Base-by-base conservation (phyloP, 2,113 vertebrate genomes). In the Megaleporinus macrocephalus region DNA sequence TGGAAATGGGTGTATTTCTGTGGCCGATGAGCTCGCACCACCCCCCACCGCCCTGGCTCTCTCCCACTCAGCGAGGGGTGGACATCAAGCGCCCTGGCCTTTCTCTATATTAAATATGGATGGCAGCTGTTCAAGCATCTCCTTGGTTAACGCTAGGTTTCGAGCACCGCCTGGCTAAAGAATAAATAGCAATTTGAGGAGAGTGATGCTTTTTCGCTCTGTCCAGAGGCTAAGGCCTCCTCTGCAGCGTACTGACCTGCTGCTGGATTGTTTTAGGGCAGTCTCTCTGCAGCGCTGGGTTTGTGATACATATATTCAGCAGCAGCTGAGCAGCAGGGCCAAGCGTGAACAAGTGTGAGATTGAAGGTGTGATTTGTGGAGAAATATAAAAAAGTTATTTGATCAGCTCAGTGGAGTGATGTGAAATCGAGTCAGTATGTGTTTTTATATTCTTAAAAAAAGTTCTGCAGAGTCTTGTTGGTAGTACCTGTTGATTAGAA, bases 51-150 rank as follows among this genome's bases (percentile, higher is more conserved):
- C 33, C 49, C 33, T 53, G 61, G 4, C n/a, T 24, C 27, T n/a
- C 72, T 55, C 16, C 27, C 63, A 69, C 70, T 70, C 29, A 27
- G 53, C 20, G 36, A 29, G 15, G 26, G 16, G 53, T 16, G 69
- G 63, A 33, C 47, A 68, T 26, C 20, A 47, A 57, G 70, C 26
- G 49, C 36, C 30, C 41, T 62, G 78, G 26, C 41, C 66, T 81
- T 71, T 80, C 47, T 36, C 20, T 33, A 4, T 53, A 80, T 84
- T 49, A 84, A 84, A 76, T 72, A 72, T 77, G 47, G 61, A 76
- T 74, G 75, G 66, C 15, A 36, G 44, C 51, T 22, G 49, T n/a
- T 36, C 51, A 26, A 73, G 22, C 49, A 55, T 66, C 53, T 29
- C 77, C 29, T 41, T 55, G 55, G 49, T 73, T 70, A 73, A 22